phyloP scores from a whole-genome alignment of 2,113 vertebrate species.

The Dasyprocta punctata region DNA sequence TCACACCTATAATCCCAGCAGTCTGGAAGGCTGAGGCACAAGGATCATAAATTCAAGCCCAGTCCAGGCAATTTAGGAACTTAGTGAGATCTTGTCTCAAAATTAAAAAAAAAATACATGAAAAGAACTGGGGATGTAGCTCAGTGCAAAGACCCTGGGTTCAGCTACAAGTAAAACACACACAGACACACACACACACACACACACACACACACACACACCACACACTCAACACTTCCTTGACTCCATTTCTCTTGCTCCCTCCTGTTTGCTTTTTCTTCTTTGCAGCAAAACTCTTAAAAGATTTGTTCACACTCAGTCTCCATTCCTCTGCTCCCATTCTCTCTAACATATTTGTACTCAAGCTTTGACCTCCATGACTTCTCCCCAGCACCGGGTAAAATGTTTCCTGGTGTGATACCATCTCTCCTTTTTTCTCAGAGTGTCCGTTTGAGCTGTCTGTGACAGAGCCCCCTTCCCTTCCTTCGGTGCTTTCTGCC shows the following conservation, averaged over 20 bases:
- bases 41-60: neutral
- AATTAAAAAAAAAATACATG: neutral
- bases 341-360: neutral
- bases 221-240: neutral
- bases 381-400: neutral
- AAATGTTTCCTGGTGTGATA: accelerated
- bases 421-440: neutral
- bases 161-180: neutral
- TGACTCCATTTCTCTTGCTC: too few species aligned
- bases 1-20: neutral
- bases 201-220: neutral
- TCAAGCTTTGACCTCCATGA: neutral
- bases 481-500: neutral
- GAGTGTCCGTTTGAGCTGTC: neutral
- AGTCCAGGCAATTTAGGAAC: neutral
- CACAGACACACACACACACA: neutral
- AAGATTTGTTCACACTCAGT: neutral
- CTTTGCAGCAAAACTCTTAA: neutral
- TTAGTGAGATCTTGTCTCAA: neutral
- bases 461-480: neutral
- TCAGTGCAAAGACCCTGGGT: neutral
- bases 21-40: neutral
- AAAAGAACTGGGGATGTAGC: neutral
- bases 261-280: neutral
- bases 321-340: neutral